These are phyloP conservation scores for Zaprionus lineosus DNA, from an alignment of 2,888 invertebrate genomes.

Conservation along the genomic window DNA sequence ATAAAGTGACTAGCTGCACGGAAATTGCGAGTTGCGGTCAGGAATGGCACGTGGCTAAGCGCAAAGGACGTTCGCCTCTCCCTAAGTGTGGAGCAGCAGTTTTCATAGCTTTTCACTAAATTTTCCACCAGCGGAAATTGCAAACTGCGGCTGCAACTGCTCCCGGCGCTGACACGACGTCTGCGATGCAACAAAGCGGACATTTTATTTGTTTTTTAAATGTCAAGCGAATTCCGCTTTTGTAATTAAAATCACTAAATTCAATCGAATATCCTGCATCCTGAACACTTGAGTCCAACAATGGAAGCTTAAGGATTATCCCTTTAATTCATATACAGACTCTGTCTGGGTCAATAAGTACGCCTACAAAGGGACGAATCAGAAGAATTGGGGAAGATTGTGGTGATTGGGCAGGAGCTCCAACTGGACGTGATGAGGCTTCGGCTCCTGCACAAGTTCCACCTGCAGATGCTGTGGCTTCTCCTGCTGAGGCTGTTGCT, in stretches of 20 bases:
- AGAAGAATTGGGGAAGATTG: too few relatives aligned
- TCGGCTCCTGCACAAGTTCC: constrained; percentile 3
- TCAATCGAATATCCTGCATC: too few relatives aligned
- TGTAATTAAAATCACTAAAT: too few relatives aligned
- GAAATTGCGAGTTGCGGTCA: constrained; percentile 73
- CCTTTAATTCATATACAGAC: too few relatives aligned
- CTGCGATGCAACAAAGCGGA: background rate
- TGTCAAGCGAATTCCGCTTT: constrained; percentile 15
- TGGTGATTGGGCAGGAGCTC: background rate
- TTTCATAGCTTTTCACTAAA: constrained; percentile 35
- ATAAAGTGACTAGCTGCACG: constrained; percentile 66
- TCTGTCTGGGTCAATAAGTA: too few relatives aligned
- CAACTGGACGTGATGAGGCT: constrained; percentile 6
- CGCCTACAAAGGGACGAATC: too few relatives aligned
- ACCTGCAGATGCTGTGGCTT: too few relatives aligned
- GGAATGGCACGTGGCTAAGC: constrained; percentile 39
- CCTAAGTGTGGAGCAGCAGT: constrained; percentile 29
- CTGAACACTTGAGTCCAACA: too few relatives aligned
- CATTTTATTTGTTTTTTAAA: constrained; percentile 29
- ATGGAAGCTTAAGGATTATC: too few relatives aligned
- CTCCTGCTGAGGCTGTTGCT: too few relatives aligned
- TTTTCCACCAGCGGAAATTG: constrained; percentile 59
- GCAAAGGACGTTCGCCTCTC: background rate
- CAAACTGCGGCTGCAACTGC: constrained; percentile 57
- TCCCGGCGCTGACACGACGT: constrained; percentile 2